phyloP scores from a whole-genome alignment of 2,113 vertebrate genomes.

The Pantherophis guttatus region DNA sequence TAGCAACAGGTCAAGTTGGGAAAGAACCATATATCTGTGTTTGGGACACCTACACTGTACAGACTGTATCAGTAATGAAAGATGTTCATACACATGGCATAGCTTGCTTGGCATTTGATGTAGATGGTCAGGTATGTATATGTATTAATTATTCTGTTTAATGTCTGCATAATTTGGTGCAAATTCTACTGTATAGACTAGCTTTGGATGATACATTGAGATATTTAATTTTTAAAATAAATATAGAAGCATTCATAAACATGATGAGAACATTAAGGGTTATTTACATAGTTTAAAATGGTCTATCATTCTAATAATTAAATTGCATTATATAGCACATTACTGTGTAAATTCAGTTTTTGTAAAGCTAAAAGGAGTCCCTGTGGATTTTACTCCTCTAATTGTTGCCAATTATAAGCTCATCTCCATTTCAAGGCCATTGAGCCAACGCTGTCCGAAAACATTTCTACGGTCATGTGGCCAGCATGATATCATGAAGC shows the following conservation, averaged over 20 bases:
- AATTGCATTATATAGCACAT: background rate
- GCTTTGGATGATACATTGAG: background rate
- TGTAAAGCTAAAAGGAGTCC: background rate
- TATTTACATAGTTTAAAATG: background rate
- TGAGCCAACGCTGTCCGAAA: background rate
- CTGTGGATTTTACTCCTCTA: background rate
- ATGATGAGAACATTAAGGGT: background rate
- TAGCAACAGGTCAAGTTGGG: conserved; percentile 97
- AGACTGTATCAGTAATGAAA: conserved; percentile 92
- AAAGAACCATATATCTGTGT: conserved; percentile 97
- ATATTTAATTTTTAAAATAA: conserved; percentile 31
- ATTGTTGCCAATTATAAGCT: background rate
- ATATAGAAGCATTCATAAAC: conserved; percentile 3
- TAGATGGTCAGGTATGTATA: conserved; percentile 96
- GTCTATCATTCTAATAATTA: background rate
- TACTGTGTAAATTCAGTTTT: background rate
- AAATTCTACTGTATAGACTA: background rate
- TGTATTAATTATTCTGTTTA: conserved; percentile 45
- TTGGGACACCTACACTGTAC: conserved; percentile 95
- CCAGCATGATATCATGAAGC: background rate
- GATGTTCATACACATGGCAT: conserved; percentile 93
- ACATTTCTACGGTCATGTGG: background rate
- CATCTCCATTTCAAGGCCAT: background rate
- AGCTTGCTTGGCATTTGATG: conserved; percentile 94
- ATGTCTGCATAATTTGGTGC: conserved; percentile 24